phyloP scores from a whole-genome alignment of 2,113 vertebrate species.

The Gila orcuttii region DNA sequence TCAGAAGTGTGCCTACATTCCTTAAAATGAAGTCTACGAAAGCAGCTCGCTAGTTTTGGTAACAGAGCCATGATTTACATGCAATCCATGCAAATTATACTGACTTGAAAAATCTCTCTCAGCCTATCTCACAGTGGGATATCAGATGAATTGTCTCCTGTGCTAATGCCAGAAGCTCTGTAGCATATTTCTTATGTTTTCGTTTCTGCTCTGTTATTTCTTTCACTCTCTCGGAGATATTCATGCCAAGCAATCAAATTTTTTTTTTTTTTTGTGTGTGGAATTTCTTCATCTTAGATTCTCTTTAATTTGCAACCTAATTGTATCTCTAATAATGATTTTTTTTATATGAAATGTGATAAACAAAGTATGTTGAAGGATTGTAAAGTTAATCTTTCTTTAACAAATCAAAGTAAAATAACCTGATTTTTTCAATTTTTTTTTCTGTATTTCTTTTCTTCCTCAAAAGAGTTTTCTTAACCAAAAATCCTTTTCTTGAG shows the following conservation, averaged over 20 bases:
- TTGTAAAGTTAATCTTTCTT: background rate
- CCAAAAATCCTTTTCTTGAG: slow-evolving; percentile 59
- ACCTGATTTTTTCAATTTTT: background rate
- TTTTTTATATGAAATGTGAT: background rate
- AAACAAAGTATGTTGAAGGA: background rate
- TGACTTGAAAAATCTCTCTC: slow-evolving; percentile 29
- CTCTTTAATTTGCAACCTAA: background rate
- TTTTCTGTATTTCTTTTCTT: too few relatives aligned
- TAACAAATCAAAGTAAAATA: background rate
- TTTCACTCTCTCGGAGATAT: slow-evolving; percentile 12
- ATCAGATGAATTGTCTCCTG: slow-evolving; percentile 17
- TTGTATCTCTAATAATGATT: background rate
- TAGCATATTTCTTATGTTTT: slow-evolving; percentile 25
- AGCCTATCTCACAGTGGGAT: slow-evolving; percentile 16
- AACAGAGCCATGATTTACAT: background rate
- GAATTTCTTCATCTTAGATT: background rate
- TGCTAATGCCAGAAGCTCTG: slow-evolving; percentile 34
- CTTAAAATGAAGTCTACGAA: background rate
- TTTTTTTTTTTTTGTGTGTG: too few relatives aligned
- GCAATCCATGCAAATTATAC: background rate
- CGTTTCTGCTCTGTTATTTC: slow-evolving; percentile 14
- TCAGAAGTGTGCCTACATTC: background rate
- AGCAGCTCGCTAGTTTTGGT: background rate
- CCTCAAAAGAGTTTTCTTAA: too few relatives aligned
- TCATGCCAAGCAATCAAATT: background rate